Base-by-base conservation (phyloP, 2,797 vertebrate species). In the Phrynocephalus forsythii region DNA sequence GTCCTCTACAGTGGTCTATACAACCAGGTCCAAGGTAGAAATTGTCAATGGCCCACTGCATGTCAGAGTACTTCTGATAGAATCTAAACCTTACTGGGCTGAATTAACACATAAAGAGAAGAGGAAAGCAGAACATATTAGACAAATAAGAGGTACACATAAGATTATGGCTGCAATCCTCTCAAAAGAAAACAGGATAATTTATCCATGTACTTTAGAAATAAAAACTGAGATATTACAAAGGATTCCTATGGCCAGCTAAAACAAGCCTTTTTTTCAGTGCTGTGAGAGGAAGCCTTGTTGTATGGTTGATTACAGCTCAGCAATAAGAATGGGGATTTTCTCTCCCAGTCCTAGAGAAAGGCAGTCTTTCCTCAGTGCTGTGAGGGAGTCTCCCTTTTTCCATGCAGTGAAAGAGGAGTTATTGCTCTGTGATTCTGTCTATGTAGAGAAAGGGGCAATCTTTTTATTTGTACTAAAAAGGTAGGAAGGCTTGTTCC, bases 11-110 rank as follows among this genome's bases (percentile, higher is more conserved):
- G 95, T 99, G 98, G 94, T 97, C 94, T 56, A 97, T 92, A 91
- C 99, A 99, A 0, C 97, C 97, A 56, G 98, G 99, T 16, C 99
- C 99, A 80, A 99, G 98, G 93, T 99, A 99, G 94, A 99, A 98
- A 94, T 99, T 99, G 94, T 99, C 98, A 2, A 99, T 98, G 38
- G 97, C 99, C 99, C 99, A 99, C 91, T 99, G 98, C 68, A 96
- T 95, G 91, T 99, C 98, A 48, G 99, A 99, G 91, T 99, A 98
- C 94, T 98, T 98, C 96, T 99, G 99, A 96, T 98, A 99, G 95
- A 99, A 99, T 52, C 98, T 97, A 96, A 99, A 99, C 78, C 99
- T 97, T 89, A 99, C 98, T 0, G 99, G 96, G 86, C 99, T 99
- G 91, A 81, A 81, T 38, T 71, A 1, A 90, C 84, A 91, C 87